Percentiles rank a stretch among this genome's conserved stretches.
phyloP scores from a whole-genome alignment of 2,113 vertebrate genomes.

The Melanostigma gelatinosum region DNA sequence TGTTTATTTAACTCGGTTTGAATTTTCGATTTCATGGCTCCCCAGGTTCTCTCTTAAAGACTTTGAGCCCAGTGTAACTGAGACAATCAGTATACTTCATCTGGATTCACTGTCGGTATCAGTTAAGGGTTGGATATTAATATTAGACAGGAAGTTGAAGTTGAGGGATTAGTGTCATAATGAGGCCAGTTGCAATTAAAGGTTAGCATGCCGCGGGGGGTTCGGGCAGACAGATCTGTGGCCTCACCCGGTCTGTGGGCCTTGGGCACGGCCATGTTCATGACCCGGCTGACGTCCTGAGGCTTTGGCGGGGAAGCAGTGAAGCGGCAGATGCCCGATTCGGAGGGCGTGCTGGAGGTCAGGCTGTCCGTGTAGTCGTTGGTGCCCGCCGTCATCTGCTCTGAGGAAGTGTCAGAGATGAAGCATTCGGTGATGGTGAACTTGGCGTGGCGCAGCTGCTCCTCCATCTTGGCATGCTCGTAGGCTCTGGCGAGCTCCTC shows the following conservation, averaged over 20 bases:
- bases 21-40: not conserved
- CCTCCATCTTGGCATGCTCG: constrained; percentile 99
- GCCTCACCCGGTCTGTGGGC: constrained; percentile 97
- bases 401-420: constrained; percentile 98
- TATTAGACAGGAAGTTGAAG: constrained; percentile 20
- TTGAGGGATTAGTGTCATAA: constrained; percentile 24
- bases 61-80: constrained; percentile 2
- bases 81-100: not conserved
- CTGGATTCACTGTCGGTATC: constrained; percentile 2
- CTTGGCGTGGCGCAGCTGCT: constrained; percentile 97
- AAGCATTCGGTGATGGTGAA: constrained; percentile 99
- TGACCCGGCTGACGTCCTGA: constrained; percentile 95
- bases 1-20: not conserved
- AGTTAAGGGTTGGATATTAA: constrained; percentile 14
- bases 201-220: not conserved
- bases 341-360: constrained; percentile 97
- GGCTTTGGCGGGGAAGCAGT: constrained; percentile 98
- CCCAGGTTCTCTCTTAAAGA: not conserved
- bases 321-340: constrained; percentile 98
- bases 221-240: constrained; percentile 1
- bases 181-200: not conserved
- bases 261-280: constrained; percentile 98
- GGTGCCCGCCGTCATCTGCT: constrained; percentile 97
- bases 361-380: constrained; percentile 99
- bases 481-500: constrained; percentile 98